These are phyloP conservation scores for Gymnoscopelus microlampas DNA, from an alignment of 2,797 vertebrate genomes.

Conservation along the genomic window DNA sequence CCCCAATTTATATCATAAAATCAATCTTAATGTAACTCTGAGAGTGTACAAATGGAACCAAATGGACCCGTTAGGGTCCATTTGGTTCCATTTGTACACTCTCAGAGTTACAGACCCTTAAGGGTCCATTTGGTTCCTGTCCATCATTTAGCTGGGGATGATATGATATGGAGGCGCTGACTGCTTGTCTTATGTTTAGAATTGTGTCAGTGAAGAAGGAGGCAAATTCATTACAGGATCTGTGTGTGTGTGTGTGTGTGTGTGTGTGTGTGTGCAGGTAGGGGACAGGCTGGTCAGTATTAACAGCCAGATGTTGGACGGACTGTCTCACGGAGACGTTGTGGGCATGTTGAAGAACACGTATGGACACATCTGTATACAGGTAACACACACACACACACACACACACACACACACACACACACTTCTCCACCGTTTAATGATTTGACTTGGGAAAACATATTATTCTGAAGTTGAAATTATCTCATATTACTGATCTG, in stretches of 20 bases:
- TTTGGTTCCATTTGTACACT: too few species aligned
- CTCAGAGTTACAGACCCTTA: too few species aligned
- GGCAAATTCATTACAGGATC: background rate
- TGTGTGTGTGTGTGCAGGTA: slow-evolving; percentile 78
- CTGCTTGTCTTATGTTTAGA: too few species aligned
- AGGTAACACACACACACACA: slow-evolving; percentile 83
- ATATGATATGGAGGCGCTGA: too few species aligned
- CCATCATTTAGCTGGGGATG: too few species aligned
- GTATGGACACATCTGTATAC: slow-evolving; percentile 88
- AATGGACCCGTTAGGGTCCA: too few species aligned
- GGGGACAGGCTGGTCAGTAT: slow-evolving; percentile 96
- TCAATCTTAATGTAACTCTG: too few species aligned
- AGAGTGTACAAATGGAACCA: too few species aligned
- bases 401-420: slow-evolving; percentile 9
- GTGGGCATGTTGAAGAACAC: slow-evolving; percentile 94
- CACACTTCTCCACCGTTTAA: background rate
- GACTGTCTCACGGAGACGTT: slow-evolving; percentile 88
- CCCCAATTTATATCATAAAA: too few species aligned
- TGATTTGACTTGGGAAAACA: background rate
- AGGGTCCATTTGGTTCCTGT: too few species aligned
- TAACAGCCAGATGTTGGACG: slow-evolving; percentile 89
- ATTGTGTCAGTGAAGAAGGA: too few species aligned
- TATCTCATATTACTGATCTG: background rate
- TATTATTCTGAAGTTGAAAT: background rate
- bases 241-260: slow-evolving; percentile 3